Evolutionary conservation across 2,113 vertebrate genomes (phyloP).

Genomic region (Colinus virginianus): DNA sequence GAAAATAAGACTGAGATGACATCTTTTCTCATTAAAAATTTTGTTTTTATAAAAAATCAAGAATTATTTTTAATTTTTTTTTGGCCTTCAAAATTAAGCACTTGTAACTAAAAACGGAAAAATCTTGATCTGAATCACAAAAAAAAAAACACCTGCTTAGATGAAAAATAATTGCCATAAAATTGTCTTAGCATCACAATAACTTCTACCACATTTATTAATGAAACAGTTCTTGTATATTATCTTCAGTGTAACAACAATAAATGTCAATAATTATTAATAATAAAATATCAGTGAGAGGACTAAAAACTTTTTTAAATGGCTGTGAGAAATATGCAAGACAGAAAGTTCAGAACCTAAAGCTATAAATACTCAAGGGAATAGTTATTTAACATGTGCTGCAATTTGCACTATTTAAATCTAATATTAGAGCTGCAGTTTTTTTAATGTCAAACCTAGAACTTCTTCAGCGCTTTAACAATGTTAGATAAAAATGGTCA

Average conservation of each 20-base stretch:
- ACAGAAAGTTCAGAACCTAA: conserved; percentile 49
- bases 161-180: neutral
- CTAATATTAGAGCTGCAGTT: conserved; percentile 68
- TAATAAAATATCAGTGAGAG: neutral
- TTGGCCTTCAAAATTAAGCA: neutral
- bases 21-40: neutral
- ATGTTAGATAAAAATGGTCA: conserved; percentile 57
- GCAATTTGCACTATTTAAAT: conserved; percentile 73
- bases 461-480: conserved; percentile 5
- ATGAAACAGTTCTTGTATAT: neutral
- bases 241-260: neutral
- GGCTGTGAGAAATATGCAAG: conserved; percentile 44
- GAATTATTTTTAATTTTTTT: neutral
- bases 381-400: conserved; percentile 68
- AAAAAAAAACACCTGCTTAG: neutral
- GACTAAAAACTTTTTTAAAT: conserved; percentile 20
- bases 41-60: neutral
- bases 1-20: neutral
- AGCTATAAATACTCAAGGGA: conserved; percentile 64
- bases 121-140: neutral
- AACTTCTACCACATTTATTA: neutral
- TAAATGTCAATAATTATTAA: neutral
- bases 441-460: conserved; percentile 64
- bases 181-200: neutral
- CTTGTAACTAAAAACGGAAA: neutral